A percentile compares a stretch with the other conserved stretches of the same genome.
phyloP scores from a whole-genome alignment of 1,140 invertebrate genomes.

The Coelopa frigida region DNA sequence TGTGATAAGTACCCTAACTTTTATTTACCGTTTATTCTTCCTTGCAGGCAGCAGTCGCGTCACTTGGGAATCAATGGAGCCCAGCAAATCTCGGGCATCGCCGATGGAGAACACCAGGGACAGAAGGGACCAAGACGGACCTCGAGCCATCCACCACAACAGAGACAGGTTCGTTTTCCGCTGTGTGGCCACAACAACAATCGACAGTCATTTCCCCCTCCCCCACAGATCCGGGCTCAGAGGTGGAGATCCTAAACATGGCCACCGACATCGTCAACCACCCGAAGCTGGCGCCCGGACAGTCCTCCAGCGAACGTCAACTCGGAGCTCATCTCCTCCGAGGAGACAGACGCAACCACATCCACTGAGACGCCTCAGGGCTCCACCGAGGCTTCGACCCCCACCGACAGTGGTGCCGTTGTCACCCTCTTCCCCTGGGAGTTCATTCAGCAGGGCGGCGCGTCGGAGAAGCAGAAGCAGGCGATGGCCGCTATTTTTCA shows the following conservation, averaged over 20 bases:
- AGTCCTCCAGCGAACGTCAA: constrained; percentile 16
- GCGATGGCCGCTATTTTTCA: neutral
- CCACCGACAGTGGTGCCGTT: too few relatives aligned
- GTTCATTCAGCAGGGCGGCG: constrained; percentile 28
- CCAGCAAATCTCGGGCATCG: constrained; percentile 31
- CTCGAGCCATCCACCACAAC: too few relatives aligned
- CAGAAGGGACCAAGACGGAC: constrained; percentile 7
- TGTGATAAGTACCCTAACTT: neutral
- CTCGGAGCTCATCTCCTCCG: constrained; percentile 22
- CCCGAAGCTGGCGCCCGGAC: too few relatives aligned
- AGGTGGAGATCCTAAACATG: constrained; percentile 37
- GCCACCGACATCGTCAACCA: constrained; percentile 16
- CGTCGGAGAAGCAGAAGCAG: constrained; percentile 1
- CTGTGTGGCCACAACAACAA: too few relatives aligned
- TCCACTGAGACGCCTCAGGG: too few relatives aligned
- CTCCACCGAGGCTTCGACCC: neutral
- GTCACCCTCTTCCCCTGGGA: constrained; percentile 38
- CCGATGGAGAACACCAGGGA: constrained; percentile 20
- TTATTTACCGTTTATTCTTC: neutral
- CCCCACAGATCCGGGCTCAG: constrained; percentile 19
- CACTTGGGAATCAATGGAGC: constrained; percentile 57
- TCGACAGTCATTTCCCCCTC: too few relatives aligned
- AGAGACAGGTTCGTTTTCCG: too few relatives aligned
- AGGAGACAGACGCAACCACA: neutral
- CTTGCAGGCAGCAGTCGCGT: constrained; percentile 59